Evolutionary conservation across 2,797 vertebrate species (phyloP).

Genomic region (Crenichthys baileyi): DNA sequence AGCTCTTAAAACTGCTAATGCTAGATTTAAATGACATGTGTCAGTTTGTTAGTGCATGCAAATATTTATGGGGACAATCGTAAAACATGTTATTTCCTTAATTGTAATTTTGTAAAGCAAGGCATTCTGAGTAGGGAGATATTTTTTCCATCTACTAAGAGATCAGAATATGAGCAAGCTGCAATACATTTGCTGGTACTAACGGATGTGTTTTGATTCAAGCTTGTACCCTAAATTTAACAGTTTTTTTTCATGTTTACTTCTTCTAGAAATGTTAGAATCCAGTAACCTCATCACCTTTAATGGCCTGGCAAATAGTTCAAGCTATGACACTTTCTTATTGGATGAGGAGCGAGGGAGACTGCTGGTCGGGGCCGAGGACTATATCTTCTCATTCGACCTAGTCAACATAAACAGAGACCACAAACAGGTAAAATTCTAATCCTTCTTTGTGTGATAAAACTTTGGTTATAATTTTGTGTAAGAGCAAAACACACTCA

Average conservation of each 20-base stretch:
- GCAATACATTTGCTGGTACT: not conserved
- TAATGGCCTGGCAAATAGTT: conserved; percentile 92
- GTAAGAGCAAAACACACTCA: not conserved
- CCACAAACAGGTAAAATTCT: conserved; percentile 87
- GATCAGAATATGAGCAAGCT: not conserved
- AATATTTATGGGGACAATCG: conserved; percentile 31
- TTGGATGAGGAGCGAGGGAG: conserved; percentile 95
- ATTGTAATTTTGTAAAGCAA: conserved; percentile 11
- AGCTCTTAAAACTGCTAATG: conserved; percentile 62
- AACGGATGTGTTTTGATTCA: not conserved
- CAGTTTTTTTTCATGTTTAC: not conserved
- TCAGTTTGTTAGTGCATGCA: conserved; percentile 18
- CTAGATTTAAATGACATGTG: conserved; percentile 57
- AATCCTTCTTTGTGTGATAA: not conserved
- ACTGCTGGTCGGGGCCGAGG: conserved; percentile 94
- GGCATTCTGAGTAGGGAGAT: not conserved
- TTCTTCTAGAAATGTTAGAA: conserved; percentile 92
- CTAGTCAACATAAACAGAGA: conserved; percentile 96
- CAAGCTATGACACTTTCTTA: conserved; percentile 93
- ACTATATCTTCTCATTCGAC: conserved; percentile 97
- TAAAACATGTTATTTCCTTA: conserved; percentile 23
- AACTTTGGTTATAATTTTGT: not conserved
- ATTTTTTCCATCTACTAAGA: not conserved
- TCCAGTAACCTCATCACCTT: conserved; percentile 94
- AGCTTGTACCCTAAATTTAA: not conserved